Base-by-base conservation (phyloP, 2,113 vertebrate genomes). In the Ageneiosus marmoratus region DNA sequence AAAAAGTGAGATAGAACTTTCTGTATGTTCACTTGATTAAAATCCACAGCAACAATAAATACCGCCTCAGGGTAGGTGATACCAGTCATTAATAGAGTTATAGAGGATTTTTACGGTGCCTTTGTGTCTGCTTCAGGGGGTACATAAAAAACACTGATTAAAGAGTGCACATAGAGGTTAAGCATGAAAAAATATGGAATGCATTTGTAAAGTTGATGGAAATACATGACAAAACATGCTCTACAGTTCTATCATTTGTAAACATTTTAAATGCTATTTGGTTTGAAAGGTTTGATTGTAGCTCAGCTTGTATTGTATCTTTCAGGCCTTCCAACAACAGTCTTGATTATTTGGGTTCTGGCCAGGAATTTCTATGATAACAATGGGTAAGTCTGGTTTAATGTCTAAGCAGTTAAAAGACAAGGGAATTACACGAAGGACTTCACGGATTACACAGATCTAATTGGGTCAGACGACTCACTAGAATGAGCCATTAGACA, bases 311-410 rank as follows among this genome's bases (percentile, higher is more conserved):
- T 84, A 29, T 79, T 63, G 5, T 32, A 22, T 85, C 15, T 67
- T 82, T 11, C 13, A 95, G 94, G 94, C 11, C 69, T 94, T 24
- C 93, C 94, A 1, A 89, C 89, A 55, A 78, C 81, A 20, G 90
- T 93, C 62, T 85, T 95, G 62, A 86, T 90, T 48, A 88, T 92
- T 29, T 95, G 94, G 94, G 93, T 93, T 78, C 84, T 94, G 86
- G 92, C 88, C 62, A 92, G 93, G 86, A 91, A 91, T 70, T 90
- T 94, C 87, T 92, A 89, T 79, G 94, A 95, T 67, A 79, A 95
- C 88, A 92, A 83, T 79, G 92, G 91, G 94, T 95, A 89, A 4
- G 87, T 86, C 13, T 20, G 46, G 4, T 46, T 79, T 32, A 0
- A 2, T 60, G 37, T 69, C 11, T 85, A 56, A 63, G 6, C 18